Percentiles rank a stretch among this genome's conserved stretches.
Evolutionary conservation across 2,797 vertebrate species (phyloP).

Genomic region (Eurystomus glaucurus): DNA sequence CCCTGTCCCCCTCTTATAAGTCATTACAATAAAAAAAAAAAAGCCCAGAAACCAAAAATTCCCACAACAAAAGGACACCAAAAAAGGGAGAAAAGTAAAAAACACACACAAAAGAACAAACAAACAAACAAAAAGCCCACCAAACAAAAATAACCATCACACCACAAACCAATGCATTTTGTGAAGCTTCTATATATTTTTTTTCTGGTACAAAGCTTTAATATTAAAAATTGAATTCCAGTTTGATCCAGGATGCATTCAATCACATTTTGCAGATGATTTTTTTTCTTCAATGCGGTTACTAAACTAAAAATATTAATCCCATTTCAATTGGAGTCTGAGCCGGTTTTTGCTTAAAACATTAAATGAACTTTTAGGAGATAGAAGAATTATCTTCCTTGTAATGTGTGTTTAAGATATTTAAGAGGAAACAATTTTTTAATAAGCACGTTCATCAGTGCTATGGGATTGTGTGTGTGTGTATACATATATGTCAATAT

Average conservation of each 20-base stretch:
- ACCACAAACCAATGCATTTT: background rate
- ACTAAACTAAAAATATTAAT: background rate
- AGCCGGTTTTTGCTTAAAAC: conserved; percentile 6
- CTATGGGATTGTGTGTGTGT: background rate
- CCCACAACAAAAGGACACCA: background rate
- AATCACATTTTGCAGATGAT: background rate
- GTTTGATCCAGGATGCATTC: background rate
- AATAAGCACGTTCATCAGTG: background rate
- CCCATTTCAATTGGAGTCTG: background rate
- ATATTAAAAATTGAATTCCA: background rate
- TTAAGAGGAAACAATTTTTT: conserved; percentile 19
- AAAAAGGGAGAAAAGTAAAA: background rate
- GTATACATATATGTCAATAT: background rate
- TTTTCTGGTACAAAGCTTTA: background rate
- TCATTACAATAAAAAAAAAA: too few relatives aligned
- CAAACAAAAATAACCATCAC: background rate
- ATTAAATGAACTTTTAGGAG: background rate
- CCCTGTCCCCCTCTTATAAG: too few relatives aligned
- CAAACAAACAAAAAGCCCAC: background rate
- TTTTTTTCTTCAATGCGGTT: background rate
- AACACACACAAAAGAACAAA: background rate
- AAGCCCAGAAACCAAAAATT: background rate
- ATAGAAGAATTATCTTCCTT: background rate
- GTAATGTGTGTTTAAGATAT: background rate
- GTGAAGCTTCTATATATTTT: background rate